Evolutionary conservation across 2,888 invertebrate genomes (phyloP), one percentile per base, ranked within the genome.

Genomic region (Acanthacorydalis orientalis): DNA sequence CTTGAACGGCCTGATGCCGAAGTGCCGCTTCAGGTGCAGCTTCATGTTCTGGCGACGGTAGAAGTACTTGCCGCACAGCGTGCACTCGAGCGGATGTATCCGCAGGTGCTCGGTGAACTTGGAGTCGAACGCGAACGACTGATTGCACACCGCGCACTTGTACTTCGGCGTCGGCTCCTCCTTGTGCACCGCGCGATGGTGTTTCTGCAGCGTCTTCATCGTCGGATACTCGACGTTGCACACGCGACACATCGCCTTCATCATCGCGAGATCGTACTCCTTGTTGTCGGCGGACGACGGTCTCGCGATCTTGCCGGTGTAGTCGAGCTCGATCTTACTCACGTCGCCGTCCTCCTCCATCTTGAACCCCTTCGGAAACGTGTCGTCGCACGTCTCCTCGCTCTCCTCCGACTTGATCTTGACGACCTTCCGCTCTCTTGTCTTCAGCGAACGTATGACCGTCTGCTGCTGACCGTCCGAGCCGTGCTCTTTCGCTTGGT

Each of bases 51-150:
- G 79, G 60, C 80, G 74, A 14, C 78, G 70, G 58, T 75, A 78
- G 70, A 83, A 88, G 59, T 77, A 79, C 60, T 86, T 86, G 11
- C 85, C 84, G 59, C 89, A 89, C 14, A 83, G 78, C 51, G 79
- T 74, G 55, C 89, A 89, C 64, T 87, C 86, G 47, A 88, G 70
- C 0, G 88, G 88, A 63, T 89, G 89, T 40, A 79, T 72, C 57
- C 79, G 79, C 35, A 88, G 70, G 62, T 89, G 88, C 4, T 75
- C 76, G 52, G 79, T 78, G 60, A 79, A 87, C 9, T 75, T 70
- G 10, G 74, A 72, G 11, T 83, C 81, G 1, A 75, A 77, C 4
- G 72, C 66, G 58, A 84, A 86, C 57, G 77, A 75, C 53, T 77
- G 76, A 44, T 72, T 70, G 58, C 82, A 82, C 11, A 76, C 75